Evolutionary conservation across 2,797 vertebrate genomes (phyloP).

Genomic region (Anguilla anguilla): DNA sequence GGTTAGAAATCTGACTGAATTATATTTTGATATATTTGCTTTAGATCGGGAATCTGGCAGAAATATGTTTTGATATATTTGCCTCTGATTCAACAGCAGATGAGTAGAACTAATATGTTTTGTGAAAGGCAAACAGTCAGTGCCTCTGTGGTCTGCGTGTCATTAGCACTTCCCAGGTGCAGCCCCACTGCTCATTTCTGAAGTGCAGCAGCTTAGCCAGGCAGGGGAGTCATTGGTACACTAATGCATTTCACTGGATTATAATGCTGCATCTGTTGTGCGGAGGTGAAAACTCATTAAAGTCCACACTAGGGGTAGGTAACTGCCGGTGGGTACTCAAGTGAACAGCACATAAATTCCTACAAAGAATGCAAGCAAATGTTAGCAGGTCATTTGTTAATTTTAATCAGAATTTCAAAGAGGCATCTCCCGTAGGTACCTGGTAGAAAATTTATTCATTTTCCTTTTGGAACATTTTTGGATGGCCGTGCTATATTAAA

Average conservation of each 20-base stretch:
- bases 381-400: neutral
- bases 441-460: too few relatives aligned
- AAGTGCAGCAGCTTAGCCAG: neutral
- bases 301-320: neutral
- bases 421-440: too few relatives aligned
- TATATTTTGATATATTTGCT: neutral
- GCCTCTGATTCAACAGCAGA: neutral
- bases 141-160: neutral
- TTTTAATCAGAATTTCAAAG: too few relatives aligned
- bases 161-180: neutral
- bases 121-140: too few relatives aligned
- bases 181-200: neutral
- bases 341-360: neutral
- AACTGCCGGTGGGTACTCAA: neutral
- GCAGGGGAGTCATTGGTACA: neutral
- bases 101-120: neutral
- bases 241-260: neutral
- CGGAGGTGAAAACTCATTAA: neutral
- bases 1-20: neutral
- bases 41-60: neutral
- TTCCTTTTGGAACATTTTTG: neutral
- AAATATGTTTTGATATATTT: neutral
- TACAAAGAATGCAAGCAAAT: neutral
- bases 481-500: neutral
- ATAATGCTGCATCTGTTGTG: neutral